Base-by-base conservation (phyloP, 2,797 vertebrate species). In the Notoglanidium macrostoma region DNA sequence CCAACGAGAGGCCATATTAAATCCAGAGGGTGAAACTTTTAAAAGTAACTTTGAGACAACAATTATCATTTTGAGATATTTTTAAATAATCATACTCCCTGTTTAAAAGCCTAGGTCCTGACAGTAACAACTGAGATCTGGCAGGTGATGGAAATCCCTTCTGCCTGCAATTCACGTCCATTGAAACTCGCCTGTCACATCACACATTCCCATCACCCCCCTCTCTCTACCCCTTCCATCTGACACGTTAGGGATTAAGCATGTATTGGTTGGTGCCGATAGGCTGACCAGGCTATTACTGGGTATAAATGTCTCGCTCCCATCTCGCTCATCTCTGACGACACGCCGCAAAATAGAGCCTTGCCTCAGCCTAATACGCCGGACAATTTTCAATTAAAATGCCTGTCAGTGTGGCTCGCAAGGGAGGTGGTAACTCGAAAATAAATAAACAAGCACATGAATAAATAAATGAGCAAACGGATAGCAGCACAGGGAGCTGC, bases 361-460 rank as follows among this genome's bases (percentile, higher is more conserved):
- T 90, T 35, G 19, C 32, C 81, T 89, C 90, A 90, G 90, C 92
- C 92, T 90, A 89, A 90, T 85, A 68, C 59, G 85, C 90, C 87
- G 89, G 92, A 95, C 94, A 92, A 88, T 94, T 95, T 94, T 95
- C 93, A 94, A 95, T 96, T 95, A 95, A 90, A 90, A 86, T 40
- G 88, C 92, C 92, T 94, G 95, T 94, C 95, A 94, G 73, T 81
- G 55, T 10, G 51, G 90, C 92, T 92, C 88, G 92, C 92, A 91
- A 92, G 89, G 88, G 73, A 90, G 88, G 89, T 85, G 21, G 87
- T 74, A 83, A 89, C 87, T 70, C 87, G 92, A 89, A 93, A 92
- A 90, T 89, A 88, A 90, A 88, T 89, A 91, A 95, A 92, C 57
- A 84, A 87, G 86, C 85, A 59, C 32, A 90, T 89, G 91, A 88